A percentile compares a stretch with the other conserved stretches of the same genome.
phyloP scores from a whole-genome alignment of 1,140 invertebrate species.

The Musca vetustissima region DNA sequence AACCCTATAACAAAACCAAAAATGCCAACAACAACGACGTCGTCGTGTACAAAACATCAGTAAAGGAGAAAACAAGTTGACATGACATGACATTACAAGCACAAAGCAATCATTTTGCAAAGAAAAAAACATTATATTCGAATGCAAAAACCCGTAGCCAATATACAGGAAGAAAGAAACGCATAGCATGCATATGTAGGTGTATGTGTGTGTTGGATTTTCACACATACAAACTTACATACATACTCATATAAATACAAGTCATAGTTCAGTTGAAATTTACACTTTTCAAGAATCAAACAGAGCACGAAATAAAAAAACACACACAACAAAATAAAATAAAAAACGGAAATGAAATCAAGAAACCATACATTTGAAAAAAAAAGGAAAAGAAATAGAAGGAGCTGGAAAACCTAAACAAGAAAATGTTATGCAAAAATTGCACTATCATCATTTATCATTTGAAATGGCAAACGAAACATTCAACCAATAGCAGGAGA shows the following conservation, averaged over 20 bases:
- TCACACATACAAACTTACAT: no score
- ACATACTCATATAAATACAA: neutral
- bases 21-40: neutral
- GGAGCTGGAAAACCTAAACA: neutral
- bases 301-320: neutral
- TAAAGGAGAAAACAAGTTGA: neutral
- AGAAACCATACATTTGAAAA: neutral
- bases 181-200: neutral
- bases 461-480: neutral
- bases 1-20: neutral
- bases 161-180: conserved; percentile 2
- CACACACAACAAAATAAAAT: no score
- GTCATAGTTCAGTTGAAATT: conserved; percentile 1
- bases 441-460: conserved; percentile 20
- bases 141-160: conserved; percentile 1
- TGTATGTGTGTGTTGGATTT: no score
- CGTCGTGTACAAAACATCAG: no score
- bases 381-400: neutral
- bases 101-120: conserved; percentile 10
- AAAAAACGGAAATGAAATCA: conserved; percentile 1
- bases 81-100: conserved; percentile 18
- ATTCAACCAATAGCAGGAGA: neutral
- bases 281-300: conserved; percentile 6
- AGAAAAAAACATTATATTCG: neutral
- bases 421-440: conserved; percentile 11